Percentiles rank a stretch among this genome's conserved stretches.
Conservation (phyloP, 2,888 invertebrate species). For the Biston betularia region DNA sequence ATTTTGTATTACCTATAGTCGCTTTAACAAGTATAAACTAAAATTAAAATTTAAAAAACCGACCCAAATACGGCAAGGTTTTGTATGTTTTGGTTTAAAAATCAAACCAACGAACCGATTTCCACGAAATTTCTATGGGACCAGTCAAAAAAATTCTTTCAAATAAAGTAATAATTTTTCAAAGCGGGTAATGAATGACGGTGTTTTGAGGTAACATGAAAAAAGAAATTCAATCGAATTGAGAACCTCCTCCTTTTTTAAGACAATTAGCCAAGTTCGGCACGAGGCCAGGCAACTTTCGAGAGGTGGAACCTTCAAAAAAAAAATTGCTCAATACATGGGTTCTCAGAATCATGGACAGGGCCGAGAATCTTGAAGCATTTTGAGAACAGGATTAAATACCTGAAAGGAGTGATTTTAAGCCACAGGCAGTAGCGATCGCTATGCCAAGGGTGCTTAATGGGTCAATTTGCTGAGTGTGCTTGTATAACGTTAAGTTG, state of each 20-base stretch:
- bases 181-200: too few species aligned
- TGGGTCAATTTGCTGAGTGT: neutral
- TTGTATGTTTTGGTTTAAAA: too few species aligned
- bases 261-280: conserved; percentile 19
- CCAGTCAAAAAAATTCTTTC: too few species aligned
- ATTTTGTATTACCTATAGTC: too few species aligned
- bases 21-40: too few species aligned
- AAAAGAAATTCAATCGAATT: too few species aligned
- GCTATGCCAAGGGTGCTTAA: neutral
- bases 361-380: conserved; percentile 60
- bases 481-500: neutral
- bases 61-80: too few species aligned
- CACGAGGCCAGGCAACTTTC: conserved; percentile 6
- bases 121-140: too few species aligned
- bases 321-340: conserved; percentile 76
- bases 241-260: conserved; percentile 1
- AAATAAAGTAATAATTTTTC: too few species aligned
- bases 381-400: conserved; percentile 56
- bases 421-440: conserved; percentile 7
- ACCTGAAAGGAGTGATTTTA: conserved; percentile 2
- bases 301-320: conserved; percentile 60
- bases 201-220: too few species aligned
- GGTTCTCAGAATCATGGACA: conserved; percentile 63
- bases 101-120: too few species aligned
- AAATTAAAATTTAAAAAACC: too few species aligned